Percentiles rank a stretch among this genome's conserved stretches.
Evolutionary conservation across 2,113 vertebrate genomes (phyloP).

Genomic region (Hyperopisus bebe): DNA sequence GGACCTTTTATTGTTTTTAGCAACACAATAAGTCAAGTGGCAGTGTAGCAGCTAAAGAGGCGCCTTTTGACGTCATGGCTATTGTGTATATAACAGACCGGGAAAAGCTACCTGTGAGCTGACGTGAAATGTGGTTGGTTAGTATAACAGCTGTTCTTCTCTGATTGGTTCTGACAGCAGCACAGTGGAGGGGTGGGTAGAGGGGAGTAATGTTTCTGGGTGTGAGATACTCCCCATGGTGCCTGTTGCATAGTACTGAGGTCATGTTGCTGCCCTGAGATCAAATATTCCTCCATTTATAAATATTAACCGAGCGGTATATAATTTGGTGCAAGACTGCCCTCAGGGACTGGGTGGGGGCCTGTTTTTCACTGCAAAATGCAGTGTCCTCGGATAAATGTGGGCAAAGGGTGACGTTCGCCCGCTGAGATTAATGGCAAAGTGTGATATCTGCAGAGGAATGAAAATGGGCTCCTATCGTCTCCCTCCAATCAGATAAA

Average conservation of each 20-base stretch:
- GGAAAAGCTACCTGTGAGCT: not conserved
- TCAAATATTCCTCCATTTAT: not conserved
- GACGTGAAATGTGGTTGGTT: not conserved
- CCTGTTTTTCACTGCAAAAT: not conserved
- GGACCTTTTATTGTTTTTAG: not conserved
- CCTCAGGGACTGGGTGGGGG: not conserved
- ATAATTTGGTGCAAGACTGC: not conserved
- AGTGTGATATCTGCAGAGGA: not conserved
- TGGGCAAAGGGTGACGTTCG: not conserved
- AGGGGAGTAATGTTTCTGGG: not conserved
- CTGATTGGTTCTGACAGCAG: not conserved
- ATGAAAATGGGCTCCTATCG: not conserved
- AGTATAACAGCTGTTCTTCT: not conserved
- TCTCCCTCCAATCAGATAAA: not conserved
- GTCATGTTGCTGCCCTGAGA: not conserved
- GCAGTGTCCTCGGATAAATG: not conserved
- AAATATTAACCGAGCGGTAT: not conserved
- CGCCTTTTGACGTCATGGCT: not conserved
- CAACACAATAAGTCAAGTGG: not conserved
- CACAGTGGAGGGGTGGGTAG: not conserved
- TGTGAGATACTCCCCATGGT: not conserved
- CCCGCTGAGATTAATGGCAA: not conserved
- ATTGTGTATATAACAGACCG: not conserved
- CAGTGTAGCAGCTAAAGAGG: not conserved
- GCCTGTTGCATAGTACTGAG: not conserved